A percentile compares a stretch with the other conserved stretches of the same genome.
Evolutionary conservation across 2,797 vertebrate genomes (phyloP).

Genomic region (Hylomyscus alleni): DNA sequence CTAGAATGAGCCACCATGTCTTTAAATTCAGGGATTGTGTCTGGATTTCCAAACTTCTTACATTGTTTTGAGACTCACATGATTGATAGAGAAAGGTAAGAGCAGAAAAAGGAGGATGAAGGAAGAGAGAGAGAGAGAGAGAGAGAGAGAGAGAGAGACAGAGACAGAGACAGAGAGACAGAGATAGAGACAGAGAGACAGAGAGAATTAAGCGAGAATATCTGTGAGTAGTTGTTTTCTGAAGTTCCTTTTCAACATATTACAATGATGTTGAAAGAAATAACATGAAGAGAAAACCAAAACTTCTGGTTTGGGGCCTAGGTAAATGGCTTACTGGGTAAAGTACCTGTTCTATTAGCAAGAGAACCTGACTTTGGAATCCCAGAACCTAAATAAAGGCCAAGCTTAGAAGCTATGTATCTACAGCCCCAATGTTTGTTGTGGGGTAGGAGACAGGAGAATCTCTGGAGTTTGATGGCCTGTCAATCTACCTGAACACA

Average conservation of each 20-base stretch:
- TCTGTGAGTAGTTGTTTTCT: conserved; percentile 18
- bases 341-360: background rate
- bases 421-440: background rate
- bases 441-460: background rate
- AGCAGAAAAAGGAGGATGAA: background rate
- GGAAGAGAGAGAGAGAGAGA: background rate
- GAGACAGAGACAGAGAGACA: background rate
- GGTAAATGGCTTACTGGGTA: background rate
- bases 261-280: background rate
- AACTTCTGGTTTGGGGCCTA: background rate
- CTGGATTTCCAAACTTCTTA: conserved; percentile 36
- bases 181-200: background rate
- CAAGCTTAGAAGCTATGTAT: background rate
- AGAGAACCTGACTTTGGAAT: background rate
- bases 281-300: conserved; percentile 6
- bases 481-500: background rate
- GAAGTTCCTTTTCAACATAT: background rate
- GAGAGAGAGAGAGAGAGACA: too few relatives aligned
- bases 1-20: background rate
- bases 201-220: background rate
- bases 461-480: background rate
- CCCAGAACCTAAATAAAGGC: background rate
- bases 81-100: background rate
- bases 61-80: background rate
- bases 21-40: conserved; percentile 9